Percentiles rank a stretch among this genome's conserved stretches.
phyloP scores from a whole-genome alignment of 2,113 vertebrate genomes.

The Acinonyx jubatus region DNA sequence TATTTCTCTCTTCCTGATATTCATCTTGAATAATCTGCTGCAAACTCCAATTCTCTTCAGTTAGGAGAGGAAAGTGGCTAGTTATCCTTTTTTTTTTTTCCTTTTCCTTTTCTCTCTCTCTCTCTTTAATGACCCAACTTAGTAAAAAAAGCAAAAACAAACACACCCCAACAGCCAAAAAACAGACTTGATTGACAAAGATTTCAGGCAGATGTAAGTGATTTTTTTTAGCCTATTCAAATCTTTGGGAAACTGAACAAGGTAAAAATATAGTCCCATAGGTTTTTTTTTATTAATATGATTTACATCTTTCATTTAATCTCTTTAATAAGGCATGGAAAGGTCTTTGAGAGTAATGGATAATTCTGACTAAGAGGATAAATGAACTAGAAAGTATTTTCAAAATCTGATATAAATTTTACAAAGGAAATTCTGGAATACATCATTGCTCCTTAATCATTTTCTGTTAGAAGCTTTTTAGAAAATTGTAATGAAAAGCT shows the following conservation, averaged over 20 bases:
- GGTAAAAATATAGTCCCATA: not conserved
- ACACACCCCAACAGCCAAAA: not conserved
- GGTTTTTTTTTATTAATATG: not conserved
- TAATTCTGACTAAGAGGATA: not conserved
- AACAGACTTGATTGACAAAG: not conserved
- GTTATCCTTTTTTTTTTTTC: not conserved
- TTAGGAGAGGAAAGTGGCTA: not conserved
- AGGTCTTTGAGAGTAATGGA: not conserved
- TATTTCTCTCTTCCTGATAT: not conserved
- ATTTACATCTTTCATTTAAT: not conserved
- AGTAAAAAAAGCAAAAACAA: not conserved
- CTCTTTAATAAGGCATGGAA: not conserved
- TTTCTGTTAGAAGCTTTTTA: not conserved
- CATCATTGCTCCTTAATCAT: not conserved
- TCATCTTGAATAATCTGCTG: not conserved
- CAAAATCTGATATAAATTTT: not conserved
- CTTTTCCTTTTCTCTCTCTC: too few relatives aligned
- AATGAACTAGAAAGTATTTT: not conserved
- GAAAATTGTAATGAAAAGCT: not conserved
- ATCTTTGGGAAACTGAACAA: not conserved
- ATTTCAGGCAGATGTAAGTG: not conserved
- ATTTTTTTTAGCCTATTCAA: not conserved
- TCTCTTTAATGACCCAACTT: not conserved
- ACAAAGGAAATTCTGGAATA: not conserved
- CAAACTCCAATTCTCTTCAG: not conserved